phyloP scores from a whole-genome alignment of 2,113 vertebrate genomes.

The crab-eating macaque (Macaca fascicularis) region T2T-MFA8v1.1 NC_088389.1:2966501-2967000 shows the following conservation, averaged over 20 bases:
- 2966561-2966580: accelerated
- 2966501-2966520: not conserved
- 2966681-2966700: not conserved
- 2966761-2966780: too few species aligned
- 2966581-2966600: accelerated
- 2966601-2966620: not conserved
- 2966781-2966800: not conserved
- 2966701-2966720: accelerated
- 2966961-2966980: not conserved
- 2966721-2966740: not conserved
- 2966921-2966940: accelerated
- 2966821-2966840: not conserved
- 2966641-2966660: not conserved
- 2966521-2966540: accelerated
- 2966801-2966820: accelerated
- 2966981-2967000: not conserved
- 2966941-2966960: not conserved
- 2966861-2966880: accelerated
- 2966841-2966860: not conserved
- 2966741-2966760: accelerated
- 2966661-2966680: accelerated
- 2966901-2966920: not conserved
- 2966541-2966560: not conserved
- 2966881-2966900: accelerated
- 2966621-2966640: not conserved